Conservation (phyloP, 1,140 invertebrate genomes). For the Phymorhynchus buccinoides region DNA sequence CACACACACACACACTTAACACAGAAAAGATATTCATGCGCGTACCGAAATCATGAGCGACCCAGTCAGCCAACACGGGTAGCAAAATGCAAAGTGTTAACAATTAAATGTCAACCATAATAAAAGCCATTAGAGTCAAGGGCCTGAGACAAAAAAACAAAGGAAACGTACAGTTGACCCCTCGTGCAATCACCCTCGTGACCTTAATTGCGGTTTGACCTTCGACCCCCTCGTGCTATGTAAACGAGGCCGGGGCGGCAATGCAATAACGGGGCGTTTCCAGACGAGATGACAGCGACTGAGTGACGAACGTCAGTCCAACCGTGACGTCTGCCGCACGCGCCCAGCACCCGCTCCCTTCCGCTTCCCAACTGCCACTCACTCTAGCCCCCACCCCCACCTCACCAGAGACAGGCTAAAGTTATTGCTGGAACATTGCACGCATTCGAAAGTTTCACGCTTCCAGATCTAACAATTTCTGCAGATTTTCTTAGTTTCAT, state of each 20-base stretch:
- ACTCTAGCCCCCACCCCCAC: slow-evolving; percentile 20
- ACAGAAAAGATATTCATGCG: too few species aligned
- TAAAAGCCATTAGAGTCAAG: too few species aligned
- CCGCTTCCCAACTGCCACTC: slow-evolving; percentile 12
- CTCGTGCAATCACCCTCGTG: too few species aligned
- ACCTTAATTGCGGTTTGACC: too few species aligned
- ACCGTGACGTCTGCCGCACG: slow-evolving; percentile 34
- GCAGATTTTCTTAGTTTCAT: not conserved
- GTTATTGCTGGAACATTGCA: not conserved
- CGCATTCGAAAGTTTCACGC: not conserved
- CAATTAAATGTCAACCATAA: too few species aligned
- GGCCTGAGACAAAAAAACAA: too few species aligned
- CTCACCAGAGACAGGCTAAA: not conserved
- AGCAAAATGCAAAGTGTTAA: too few species aligned
- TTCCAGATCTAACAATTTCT: not conserved
- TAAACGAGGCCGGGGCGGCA: not conserved
- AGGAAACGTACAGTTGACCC: too few species aligned
- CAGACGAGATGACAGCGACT: slow-evolving; percentile 37
- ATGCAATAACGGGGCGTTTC: slow-evolving; percentile 32
- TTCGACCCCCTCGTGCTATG: not conserved
- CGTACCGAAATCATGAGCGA: too few species aligned
- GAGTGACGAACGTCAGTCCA: slow-evolving; percentile 40
- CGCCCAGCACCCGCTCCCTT: not conserved
- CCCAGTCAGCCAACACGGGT: too few species aligned
- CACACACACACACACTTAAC: not conserved